Percentiles rank a stretch among this genome's conserved stretches.
Evolutionary conservation across 2,888 invertebrate species (phyloP).

Genomic region (Plemyria rubiginata): DNA sequence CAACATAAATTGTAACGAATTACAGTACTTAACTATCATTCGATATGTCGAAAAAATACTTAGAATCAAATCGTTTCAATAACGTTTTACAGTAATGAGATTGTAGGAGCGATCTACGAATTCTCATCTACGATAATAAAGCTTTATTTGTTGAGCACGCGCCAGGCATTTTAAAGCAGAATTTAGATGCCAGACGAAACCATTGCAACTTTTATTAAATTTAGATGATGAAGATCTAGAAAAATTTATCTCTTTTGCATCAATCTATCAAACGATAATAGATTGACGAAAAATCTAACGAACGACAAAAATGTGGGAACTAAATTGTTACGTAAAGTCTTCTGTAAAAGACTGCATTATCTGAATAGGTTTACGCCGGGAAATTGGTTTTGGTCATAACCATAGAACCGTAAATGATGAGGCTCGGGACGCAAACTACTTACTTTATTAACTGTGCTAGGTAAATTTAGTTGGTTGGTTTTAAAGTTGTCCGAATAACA

Average conservation of each 20-base stretch:
- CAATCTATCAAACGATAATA: not conserved
- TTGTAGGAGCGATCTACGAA: constrained; percentile 63
- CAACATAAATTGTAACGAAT: constrained; percentile 24
- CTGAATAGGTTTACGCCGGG: constrained; percentile 1
- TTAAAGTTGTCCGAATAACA: too few relatives aligned
- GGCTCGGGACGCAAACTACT: too few relatives aligned
- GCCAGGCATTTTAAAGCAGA: constrained; percentile 65
- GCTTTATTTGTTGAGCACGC: constrained; percentile 69
- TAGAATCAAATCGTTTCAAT: constrained; percentile 62
- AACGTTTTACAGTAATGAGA: constrained; percentile 65
- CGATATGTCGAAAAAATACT: constrained; percentile 34
- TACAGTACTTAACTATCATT: constrained; percentile 23
- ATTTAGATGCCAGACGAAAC: constrained; percentile 47
- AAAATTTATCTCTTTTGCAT: not conserved
- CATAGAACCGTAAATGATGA: not conserved
- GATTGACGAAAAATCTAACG: too few relatives aligned
- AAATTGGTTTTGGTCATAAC: constrained; percentile 6
- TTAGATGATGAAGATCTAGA: not conserved
- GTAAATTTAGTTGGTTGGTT: too few relatives aligned
- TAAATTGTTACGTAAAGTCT: constrained; percentile 7
- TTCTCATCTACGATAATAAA: constrained; percentile 72
- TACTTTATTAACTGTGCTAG: too few relatives aligned
- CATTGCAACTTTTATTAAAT: constrained; percentile 57
- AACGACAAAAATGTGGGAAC: not conserved
- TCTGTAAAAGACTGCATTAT: constrained; percentile 5